Conservation (phyloP, 2,113 vertebrate genomes). For the Onychostruthus taczanowskii region DNA sequence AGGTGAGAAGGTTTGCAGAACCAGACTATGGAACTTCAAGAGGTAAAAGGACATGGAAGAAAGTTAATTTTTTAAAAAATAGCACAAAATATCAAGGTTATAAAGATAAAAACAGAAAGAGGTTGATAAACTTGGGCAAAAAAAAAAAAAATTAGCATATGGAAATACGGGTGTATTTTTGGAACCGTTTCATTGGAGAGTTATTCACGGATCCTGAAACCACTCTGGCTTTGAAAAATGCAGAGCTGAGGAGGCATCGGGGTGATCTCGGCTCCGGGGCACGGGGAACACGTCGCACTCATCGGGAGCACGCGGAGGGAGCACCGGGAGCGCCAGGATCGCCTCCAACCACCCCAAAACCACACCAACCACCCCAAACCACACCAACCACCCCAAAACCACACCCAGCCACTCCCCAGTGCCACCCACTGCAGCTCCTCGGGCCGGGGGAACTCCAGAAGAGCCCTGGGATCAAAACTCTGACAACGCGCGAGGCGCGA, state of each 20-base stretch:
- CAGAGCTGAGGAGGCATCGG: background rate
- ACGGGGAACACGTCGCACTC: rapidly evolving
- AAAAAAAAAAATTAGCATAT: background rate
- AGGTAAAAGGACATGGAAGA: background rate
- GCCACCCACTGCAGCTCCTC: constrained; percentile 42
- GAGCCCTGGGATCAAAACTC: too few species aligned
- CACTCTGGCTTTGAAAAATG: background rate
- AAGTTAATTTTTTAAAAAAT: background rate
- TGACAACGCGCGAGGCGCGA: background rate
- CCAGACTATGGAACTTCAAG: background rate
- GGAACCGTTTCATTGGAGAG: background rate
- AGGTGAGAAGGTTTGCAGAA: background rate
- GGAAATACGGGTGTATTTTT: constrained; percentile 43
- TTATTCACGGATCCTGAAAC: constrained; percentile 30
- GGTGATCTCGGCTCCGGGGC: background rate
- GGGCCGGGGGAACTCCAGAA: background rate
- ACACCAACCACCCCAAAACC: background rate
- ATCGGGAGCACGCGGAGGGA: rapidly evolving
- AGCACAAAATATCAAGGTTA: background rate
- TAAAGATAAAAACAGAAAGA: background rate
- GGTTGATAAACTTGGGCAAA: background rate
- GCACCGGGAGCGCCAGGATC: background rate
- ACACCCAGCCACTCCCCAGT: background rate
- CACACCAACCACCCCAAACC: background rate
- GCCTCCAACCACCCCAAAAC: background rate